A percentile compares a stretch with the other conserved stretches of the same genome.
phyloP scores from a whole-genome alignment of 1,140 invertebrate species.

The Cotesia chilonis region DNA sequence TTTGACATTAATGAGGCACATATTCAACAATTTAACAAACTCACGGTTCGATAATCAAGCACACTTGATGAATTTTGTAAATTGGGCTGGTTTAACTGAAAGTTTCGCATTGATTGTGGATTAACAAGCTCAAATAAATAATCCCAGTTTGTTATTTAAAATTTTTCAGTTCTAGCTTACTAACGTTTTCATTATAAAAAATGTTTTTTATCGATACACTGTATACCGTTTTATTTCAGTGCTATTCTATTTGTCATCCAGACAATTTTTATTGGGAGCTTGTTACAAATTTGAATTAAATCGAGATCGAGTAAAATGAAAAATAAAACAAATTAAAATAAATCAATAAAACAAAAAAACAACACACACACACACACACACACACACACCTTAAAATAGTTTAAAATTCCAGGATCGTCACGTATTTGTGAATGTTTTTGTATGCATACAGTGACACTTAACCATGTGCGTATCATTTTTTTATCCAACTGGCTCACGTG shows the following conservation, averaged over 20 bases:
- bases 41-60: no score
- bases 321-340: neutral
- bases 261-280: neutral
- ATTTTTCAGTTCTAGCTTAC: no score
- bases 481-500: constrained; percentile 22
- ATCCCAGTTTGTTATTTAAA: no score
- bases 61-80: no score
- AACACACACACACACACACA: neutral
- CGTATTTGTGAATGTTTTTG: constrained; percentile 18
- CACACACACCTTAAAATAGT: neutral
- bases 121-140: no score
- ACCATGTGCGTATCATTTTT: constrained; percentile 11
- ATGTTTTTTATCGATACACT: no score
- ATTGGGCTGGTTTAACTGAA: no score
- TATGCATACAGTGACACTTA: constrained; percentile 3
- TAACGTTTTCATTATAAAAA: no score
- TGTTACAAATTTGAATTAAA: constrained; percentile 10
- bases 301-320: neutral
- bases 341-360: constrained; percentile 19
- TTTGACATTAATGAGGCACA: no score
- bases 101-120: no score
- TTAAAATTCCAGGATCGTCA: constrained; percentile 11
- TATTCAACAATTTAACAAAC: no score
- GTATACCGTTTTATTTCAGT: no score
- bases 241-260: neutral